These are phyloP conservation scores for Luehdorfia chinensis DNA, from an alignment of 1,140 invertebrate species.

Conservation along the genomic window DNA sequence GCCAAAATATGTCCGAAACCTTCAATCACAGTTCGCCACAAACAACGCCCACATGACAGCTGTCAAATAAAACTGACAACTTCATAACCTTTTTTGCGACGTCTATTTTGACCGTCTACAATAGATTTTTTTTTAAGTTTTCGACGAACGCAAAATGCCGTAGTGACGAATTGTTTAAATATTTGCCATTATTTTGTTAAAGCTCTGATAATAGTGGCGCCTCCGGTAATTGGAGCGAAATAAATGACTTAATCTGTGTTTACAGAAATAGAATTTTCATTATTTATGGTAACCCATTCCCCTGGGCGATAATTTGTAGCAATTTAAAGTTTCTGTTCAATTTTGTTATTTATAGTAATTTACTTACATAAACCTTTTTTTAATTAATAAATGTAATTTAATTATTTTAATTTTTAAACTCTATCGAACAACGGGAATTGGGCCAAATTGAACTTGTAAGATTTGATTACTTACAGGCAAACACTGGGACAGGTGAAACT, in stretches of 20 bases:
- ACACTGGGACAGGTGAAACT: too few relatives aligned
- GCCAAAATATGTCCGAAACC: slow-evolving; percentile 38
- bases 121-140: slow-evolving; percentile 25
- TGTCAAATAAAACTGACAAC: slow-evolving; percentile 61
- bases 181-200: slow-evolving; percentile 29
- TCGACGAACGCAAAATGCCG: slow-evolving; percentile 20
- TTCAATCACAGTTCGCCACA: slow-evolving; percentile 48
- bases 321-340: too few relatives aligned
- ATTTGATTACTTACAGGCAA: too few relatives aligned
- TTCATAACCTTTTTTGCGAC: slow-evolving; percentile 28
- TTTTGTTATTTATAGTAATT: too few relatives aligned
- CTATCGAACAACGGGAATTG: too few relatives aligned
- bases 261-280: too few relatives aligned
- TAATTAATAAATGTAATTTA: too few relatives aligned
- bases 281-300: too few relatives aligned
- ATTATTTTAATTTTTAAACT: too few relatives aligned
- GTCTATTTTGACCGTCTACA: slow-evolving; percentile 30
- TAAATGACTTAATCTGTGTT: background rate
- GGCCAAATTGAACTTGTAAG: too few relatives aligned
- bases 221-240: slow-evolving; percentile 16
- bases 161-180: slow-evolving; percentile 28
- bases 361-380: too few relatives aligned
- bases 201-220: slow-evolving; percentile 24
- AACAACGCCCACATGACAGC: slow-evolving; percentile 51
- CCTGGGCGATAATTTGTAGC: too few relatives aligned